Evolutionary conservation across 2,113 vertebrate species (phyloP).

Genomic region (Gadus chalcogrammus): DNA sequence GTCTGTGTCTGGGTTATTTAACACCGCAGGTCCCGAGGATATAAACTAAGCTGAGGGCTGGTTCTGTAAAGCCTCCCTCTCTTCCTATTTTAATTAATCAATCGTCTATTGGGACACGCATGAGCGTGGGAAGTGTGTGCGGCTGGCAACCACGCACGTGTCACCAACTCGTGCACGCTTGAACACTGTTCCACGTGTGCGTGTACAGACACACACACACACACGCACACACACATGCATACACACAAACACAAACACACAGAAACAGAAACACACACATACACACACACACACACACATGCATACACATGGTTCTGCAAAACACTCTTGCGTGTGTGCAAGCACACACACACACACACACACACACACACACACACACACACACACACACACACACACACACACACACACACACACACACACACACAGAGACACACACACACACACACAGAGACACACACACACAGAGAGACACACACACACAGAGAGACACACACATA

Average conservation of each 20-base stretch:
- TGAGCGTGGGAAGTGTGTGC: constrained; percentile 51
- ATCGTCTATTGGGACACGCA: constrained; percentile 33
- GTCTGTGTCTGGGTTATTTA: constrained; percentile 21
- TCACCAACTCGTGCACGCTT: constrained; percentile 1
- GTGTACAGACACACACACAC: too few relatives aligned
- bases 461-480: too few relatives aligned
- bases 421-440: not conserved
- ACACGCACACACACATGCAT: too few relatives aligned
- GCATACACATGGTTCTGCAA: too few relatives aligned
- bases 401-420: too few relatives aligned
- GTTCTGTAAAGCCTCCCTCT: constrained; percentile 37
- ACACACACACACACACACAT: too few relatives aligned
- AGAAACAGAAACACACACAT: too few relatives aligned
- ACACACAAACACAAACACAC: too few relatives aligned
- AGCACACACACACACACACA: too few relatives aligned
- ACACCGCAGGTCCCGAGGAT: constrained; percentile 40
- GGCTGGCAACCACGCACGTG: constrained; percentile 18
- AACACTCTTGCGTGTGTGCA: too few relatives aligned
- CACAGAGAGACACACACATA: too few relatives aligned
- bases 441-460: not conserved
- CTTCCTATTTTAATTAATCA: constrained; percentile 58
- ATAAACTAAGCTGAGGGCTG: constrained; percentile 34
- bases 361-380: not conserved
- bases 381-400: not conserved
- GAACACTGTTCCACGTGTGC: too few relatives aligned